Evolutionary conservation across 1,140 invertebrate genomes (phyloP), one percentile per base, ranked within the genome.

Genomic region (Monomorium pharaonis): DNA sequence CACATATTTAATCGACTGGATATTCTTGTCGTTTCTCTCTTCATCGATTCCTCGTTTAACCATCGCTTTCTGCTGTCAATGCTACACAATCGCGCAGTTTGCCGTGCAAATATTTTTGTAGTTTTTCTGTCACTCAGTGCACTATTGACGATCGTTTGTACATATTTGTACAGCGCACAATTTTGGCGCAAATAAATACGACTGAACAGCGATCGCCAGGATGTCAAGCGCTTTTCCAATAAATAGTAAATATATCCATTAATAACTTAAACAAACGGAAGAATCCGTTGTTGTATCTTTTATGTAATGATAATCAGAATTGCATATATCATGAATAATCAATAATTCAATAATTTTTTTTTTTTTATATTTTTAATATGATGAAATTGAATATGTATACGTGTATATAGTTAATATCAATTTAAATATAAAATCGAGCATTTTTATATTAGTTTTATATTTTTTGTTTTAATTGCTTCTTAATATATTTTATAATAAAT

Each of bases 121-220:
- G 37, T 83, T 72, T 47, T 72, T 76, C 44, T 72, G 65, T 72
- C 65, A 83, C 67, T 72, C 33, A 58, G 24, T 33, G 27, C 18
- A 12, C 24, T 12, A 72, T 60, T 37, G 78, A 83, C 33, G 14
- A 44, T 37, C 51, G 18, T 60, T 58, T 58, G 65, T 47, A 83
- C 65, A 83, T 58, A 83, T 83, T 83, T 83, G 37, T 44, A 18
- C 44, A 72, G 37, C 24, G 37, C 10, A 83, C 65, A 83, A 72
- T 72, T 81, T 58, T 72, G 51, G 24, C 51, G n/a, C 37, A 72
- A 83, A 83, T 83, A 83, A 58, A 83, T 72, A 58, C 24, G 21
- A 1, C 18, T 44, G 24, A 58, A 58, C 16, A 58, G 37, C 18
- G 37, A 51, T 44, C 27, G 18, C 6, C 21, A 3, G 33, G 10